Evolutionary conservation across 2,797 vertebrate species (phyloP), one percentile per base, ranked within the genome.

Genomic region (Hephaestus fuliginosus): DNA sequence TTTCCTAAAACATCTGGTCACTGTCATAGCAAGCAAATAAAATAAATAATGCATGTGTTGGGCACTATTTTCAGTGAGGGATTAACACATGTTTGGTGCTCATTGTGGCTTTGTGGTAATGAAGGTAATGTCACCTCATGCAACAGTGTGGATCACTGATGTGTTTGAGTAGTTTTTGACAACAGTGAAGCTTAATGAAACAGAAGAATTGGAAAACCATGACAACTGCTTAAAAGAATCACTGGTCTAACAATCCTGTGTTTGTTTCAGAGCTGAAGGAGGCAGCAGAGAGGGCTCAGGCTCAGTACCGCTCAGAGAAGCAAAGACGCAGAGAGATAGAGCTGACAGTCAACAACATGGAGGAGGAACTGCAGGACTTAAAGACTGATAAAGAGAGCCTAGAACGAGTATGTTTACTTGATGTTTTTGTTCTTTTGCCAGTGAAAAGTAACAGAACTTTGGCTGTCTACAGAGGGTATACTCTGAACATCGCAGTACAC

Each of bases 301-400:
- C 75, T 58, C 96, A 93, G 85, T 93, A 96, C 91, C 96, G 93
- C 91, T 92, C 85, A 5, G 98, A 98, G 93, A 99, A 97, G 83
- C 97, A 97, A 80, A 96, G 86, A 64, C 95, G 97, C 44, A 97
- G 94, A 61, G 96, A 97, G 81, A 90, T 96, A 73, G 97, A 97
- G 60, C 91, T 96, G 69, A 96, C 89, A 81, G 87, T 97, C n/a
- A 88, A 76, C 7, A 90, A 91, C 0, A 6, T 96, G 88, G 97
- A 99, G 70, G 98, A 99, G 51, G 98, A 99, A 63, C 68, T 98
- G 49, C 89, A 93, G 5, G 98, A 99, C 86, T 79, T 98, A 1
- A 96, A 92, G 64, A 90, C 93, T 0, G 97, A 98, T 68, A 99
- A 97, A 83, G 95, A 96, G 39, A 95, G 94, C 64, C 90, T 98